phyloP scores from a whole-genome alignment of 2,797 vertebrate species.

The Triplophysa bombifrons region DNA sequence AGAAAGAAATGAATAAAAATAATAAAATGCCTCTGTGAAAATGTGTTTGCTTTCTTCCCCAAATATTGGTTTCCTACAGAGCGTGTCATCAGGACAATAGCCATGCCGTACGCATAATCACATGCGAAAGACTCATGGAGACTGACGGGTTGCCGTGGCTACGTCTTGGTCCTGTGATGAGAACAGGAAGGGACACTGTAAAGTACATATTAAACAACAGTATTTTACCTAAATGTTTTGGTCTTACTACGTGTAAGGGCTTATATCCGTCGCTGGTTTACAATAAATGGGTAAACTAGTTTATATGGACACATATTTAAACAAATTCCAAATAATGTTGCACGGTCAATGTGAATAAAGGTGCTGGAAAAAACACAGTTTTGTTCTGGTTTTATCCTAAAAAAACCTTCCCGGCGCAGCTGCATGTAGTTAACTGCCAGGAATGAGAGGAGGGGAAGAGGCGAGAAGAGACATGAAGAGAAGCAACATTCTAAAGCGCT shows the following conservation, averaged over 20 bases:
- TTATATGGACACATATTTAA: background rate
- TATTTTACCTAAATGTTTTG: too few species aligned
- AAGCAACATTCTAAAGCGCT: too few species aligned
- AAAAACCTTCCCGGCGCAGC: slow-evolving; percentile 33
- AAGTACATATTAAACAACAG: too few species aligned
- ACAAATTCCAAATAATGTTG: background rate
- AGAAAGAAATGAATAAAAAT: background rate
- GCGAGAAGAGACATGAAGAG: slow-evolving; percentile 1
- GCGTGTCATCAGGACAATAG: background rate
- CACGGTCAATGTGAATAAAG: background rate
- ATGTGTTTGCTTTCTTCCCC: too few species aligned
- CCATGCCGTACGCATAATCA: slow-evolving; percentile 18
- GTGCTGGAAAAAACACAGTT: background rate
- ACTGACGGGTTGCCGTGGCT: slow-evolving; percentile 22
- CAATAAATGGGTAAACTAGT: too few species aligned
- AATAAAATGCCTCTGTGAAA: background rate
- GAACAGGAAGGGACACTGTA: too few species aligned
- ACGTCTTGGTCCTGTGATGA: background rate
- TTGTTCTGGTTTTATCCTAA: background rate
- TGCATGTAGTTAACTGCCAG: slow-evolving; percentile 19
- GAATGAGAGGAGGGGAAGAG: background rate
- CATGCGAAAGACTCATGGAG: slow-evolving; percentile 29
- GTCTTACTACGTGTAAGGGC: too few species aligned
- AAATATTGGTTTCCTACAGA: background rate
- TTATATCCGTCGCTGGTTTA: too few species aligned